Conservation (phyloP, 2,797 vertebrate genomes). For the Buceros bicornis region DNA sequence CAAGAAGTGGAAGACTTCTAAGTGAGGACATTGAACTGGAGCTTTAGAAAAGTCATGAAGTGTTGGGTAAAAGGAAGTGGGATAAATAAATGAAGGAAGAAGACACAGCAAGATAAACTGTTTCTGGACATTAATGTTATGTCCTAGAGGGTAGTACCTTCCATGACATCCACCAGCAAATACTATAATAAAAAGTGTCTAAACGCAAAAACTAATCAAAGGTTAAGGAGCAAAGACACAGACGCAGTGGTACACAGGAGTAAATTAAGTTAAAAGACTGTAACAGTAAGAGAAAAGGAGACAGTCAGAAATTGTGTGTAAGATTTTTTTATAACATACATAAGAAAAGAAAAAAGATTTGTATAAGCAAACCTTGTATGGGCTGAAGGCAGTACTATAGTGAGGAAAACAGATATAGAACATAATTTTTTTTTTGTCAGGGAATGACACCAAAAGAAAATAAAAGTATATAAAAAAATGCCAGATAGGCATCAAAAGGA, state of each 20-base stretch:
- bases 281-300: not conserved
- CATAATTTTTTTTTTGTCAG: not conserved
- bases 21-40: not conserved
- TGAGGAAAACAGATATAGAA: not conserved
- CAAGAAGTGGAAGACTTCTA: not conserved
- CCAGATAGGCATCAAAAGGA: conserved; percentile 48
- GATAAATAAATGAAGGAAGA: not conserved
- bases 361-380: not conserved
- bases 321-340: conserved; percentile 2
- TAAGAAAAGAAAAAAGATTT: not conserved
- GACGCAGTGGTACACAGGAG: not conserved
- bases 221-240: not conserved
- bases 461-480: conserved; percentile 28
- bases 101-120: not conserved
- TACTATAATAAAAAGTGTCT: not conserved
- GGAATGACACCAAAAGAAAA: conserved; percentile 50
- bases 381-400: not conserved
- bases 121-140: not conserved
- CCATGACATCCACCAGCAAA: not conserved
- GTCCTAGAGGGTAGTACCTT: not conserved
- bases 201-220: conserved; percentile 1
- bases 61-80: not conserved
- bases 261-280: not conserved
- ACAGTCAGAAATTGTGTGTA: not conserved
- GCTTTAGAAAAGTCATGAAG: not conserved